Base-by-base conservation (phyloP, 1,140 invertebrate species). In the Brachionus koreanus region DNA sequence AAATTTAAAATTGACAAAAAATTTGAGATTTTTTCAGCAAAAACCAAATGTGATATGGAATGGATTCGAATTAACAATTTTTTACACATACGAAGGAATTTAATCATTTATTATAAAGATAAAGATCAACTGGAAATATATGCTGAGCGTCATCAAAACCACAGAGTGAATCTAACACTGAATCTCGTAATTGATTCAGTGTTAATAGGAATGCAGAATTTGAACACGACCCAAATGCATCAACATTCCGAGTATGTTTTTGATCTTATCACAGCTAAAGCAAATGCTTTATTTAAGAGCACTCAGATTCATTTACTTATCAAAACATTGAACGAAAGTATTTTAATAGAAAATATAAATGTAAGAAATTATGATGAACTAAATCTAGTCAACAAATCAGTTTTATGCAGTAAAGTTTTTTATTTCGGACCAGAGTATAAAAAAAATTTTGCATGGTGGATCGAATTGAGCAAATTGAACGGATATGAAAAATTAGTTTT, bases 331-430 rank as follows among this genome's bases (percentile, higher is more conserved):
- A 69, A 39, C 19, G 9, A 42, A 3, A 69, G 33, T 16, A 39
- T 39, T 42, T 16, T 39, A 39, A 69, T 69, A 10, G 65, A 69
- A 39, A 69, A 69, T 69, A 19, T 69, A 37, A 69, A 39, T 19
- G 2, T 69, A 19, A 69, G 19, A 69, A 69, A 69, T 19, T 37
- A 39, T 19, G 3, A 37, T 69, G 65, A 69, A 19, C 16, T 39
- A 37, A 23, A 69, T 37, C 13, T 19, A 16, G 37, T 39, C 19
- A 69, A 69, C 13, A 69, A 69, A 10, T 69, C 65, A 42, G 29
- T 69, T 19, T 19, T 69, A n/a, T 69, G 65, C 19, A 69, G 65
- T 33, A 69, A 69, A 69, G 65, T 69, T n/a, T 69, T 39, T 39
- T 69, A 69, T 9, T 69, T 69, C 19, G 19, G 37, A 6, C 13